phyloP scores from a whole-genome alignment of 2,113 vertebrate genomes.

The Tychaedon coryphoeus region DNA sequence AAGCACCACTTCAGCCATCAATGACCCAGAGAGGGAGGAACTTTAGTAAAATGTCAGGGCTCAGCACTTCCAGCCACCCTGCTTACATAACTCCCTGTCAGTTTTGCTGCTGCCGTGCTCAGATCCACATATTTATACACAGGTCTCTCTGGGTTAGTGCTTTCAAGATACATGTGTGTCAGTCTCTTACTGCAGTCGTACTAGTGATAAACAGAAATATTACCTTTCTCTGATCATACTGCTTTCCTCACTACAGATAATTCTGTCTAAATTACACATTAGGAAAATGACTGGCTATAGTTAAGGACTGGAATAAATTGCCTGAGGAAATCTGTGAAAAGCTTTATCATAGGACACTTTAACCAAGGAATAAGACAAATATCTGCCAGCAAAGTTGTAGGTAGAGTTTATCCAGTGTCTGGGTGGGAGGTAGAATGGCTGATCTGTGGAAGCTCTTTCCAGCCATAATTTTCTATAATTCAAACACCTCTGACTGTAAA shows the following conservation, averaged over 20 bases:
- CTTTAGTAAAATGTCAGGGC: background rate
- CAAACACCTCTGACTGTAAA: background rate
- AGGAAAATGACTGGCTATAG: background rate
- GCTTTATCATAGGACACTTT: background rate
- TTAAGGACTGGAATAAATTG: background rate
- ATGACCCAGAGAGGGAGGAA: background rate
- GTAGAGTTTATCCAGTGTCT: background rate
- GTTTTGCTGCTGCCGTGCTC: background rate
- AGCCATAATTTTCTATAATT: conserved; percentile 35
- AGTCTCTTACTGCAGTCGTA: background rate
- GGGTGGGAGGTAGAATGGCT: background rate
- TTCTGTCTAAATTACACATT: background rate
- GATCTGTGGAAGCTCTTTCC: background rate
- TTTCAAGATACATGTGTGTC: background rate
- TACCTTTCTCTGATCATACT: background rate
- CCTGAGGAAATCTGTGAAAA: background rate
- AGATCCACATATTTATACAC: background rate
- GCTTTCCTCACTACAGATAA: background rate
- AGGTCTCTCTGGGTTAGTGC: background rate
- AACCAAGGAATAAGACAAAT: background rate
- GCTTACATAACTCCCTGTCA: background rate
- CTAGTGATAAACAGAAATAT: background rate
- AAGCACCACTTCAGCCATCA: background rate
- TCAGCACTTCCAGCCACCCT: background rate
- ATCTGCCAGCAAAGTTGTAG: background rate